These are phyloP conservation scores for Thera britannica DNA, from an alignment of 2,888 invertebrate species.

Conservation along the genomic window DNA sequence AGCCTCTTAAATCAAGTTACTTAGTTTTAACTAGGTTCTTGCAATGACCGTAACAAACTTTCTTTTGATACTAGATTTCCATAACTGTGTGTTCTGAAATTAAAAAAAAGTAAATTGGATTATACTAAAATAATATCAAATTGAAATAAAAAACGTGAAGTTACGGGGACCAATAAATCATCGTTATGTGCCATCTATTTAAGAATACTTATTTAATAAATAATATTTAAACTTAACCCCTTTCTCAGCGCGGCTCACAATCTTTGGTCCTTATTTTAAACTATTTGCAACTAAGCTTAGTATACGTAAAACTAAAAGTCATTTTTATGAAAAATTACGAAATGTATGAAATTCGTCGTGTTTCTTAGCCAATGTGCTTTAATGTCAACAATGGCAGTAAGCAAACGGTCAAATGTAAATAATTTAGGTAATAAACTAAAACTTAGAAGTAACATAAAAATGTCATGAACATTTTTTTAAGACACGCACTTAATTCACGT, in stretches of 20 bases:
- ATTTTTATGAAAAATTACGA: conserved; percentile 14
- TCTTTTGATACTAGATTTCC: conserved; percentile 3
- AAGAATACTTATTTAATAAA: conserved; percentile 47
- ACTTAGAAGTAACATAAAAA: conserved; percentile 11
- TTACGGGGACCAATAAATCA: conserved; percentile 73
- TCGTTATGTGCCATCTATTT: conserved; percentile 69
- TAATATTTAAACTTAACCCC: conserved; percentile 24
- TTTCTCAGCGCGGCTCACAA: conserved; percentile 17
- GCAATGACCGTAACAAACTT: conserved; percentile 35
- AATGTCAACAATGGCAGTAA: conserved; percentile 6
- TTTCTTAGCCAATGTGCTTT: conserved; percentile 14
- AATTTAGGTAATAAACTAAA: conserved; percentile 18
- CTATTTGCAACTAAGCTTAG: conserved; percentile 18
- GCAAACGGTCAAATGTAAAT: conserved; percentile 24
- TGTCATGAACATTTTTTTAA: conserved; percentile 13
- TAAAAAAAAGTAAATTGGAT: conserved; percentile 17
- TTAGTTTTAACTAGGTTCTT: conserved; percentile 8
- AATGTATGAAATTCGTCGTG: conserved; percentile 12
- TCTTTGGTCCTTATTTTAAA: conserved; percentile 15
- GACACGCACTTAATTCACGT: background rate
- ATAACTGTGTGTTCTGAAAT: conserved; percentile 4
- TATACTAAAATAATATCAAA: conserved; percentile 20
- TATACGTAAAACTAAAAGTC: conserved; percentile 22
- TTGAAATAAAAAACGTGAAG: conserved; percentile 51
- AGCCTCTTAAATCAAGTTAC: background rate